These are phyloP conservation scores for Formica selysi DNA, from an alignment of 1,140 invertebrate genomes.

Conservation along the genomic window DNA sequence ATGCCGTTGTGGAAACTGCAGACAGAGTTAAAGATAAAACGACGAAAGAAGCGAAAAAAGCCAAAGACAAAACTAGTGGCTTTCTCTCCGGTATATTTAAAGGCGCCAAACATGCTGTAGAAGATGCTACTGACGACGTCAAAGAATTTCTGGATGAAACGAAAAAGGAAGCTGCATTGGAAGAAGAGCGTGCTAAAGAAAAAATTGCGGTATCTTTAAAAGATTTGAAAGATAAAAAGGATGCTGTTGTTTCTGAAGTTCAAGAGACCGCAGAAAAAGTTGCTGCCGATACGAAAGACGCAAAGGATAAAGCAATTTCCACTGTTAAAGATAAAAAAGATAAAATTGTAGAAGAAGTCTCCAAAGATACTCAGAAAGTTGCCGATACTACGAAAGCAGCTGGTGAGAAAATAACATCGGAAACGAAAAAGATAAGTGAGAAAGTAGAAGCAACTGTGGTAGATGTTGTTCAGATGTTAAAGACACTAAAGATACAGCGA, in stretches of 20 bases:
- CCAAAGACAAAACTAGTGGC: constrained; percentile 76
- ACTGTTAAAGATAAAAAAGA: constrained; percentile 54
- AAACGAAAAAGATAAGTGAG: constrained; percentile 15
- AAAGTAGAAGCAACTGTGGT: background rate
- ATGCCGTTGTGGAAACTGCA: background rate
- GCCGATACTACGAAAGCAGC: constrained; percentile 11
- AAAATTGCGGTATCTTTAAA: too few relatives aligned
- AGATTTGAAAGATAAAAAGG: constrained; percentile 23
- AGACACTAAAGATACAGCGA: too few relatives aligned
- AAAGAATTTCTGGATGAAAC: constrained; percentile 76
- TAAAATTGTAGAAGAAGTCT: constrained; percentile 20
- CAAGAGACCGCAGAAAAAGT: constrained; percentile 30
- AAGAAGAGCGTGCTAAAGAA: constrained; percentile 60
- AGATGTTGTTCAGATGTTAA: too few relatives aligned
- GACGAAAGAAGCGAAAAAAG: constrained; percentile 76
- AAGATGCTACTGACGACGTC: constrained; percentile 72
- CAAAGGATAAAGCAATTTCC: background rate
- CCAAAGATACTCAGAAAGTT: background rate
- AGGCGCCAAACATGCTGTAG: constrained; percentile 72
- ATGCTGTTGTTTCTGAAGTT: background rate
- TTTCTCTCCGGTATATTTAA: constrained; percentile 77
- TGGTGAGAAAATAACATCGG: background rate
- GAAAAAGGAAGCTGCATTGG: constrained; percentile 68
- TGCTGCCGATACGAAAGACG: constrained; percentile 18
- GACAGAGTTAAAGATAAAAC: constrained; percentile 55